Percentiles rank a stretch among this genome's conserved stretches.
These are phyloP conservation scores for Tromatobia lineatoria DNA, from an alignment of 2,888 invertebrate genomes.

Conservation along the genomic window DNA sequence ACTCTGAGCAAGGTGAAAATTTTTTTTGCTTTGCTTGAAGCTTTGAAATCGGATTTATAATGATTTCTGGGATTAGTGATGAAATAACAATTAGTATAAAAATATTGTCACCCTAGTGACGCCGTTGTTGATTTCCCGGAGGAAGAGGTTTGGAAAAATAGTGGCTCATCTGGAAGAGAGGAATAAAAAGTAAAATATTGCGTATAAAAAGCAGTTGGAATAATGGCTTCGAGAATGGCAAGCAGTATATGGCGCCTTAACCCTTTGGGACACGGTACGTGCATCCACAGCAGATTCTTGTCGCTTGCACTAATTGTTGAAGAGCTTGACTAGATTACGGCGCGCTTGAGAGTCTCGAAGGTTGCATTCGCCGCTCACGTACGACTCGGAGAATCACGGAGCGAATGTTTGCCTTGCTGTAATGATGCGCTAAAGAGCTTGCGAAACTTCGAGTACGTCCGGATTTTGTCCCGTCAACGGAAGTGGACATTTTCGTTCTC, in stretches of 20 bases:
- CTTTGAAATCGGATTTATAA: no score
- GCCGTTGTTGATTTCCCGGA: background rate
- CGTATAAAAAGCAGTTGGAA: background rate
- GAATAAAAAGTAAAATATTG: background rate
- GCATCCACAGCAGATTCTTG: slow-evolving; percentile 2
- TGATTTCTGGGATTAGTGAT: no score
- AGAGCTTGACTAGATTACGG: slow-evolving; percentile 1
- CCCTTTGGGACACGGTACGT: slow-evolving; percentile 54
- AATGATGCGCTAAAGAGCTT: slow-evolving; percentile 21
- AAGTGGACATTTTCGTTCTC: background rate
- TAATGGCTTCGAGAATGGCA: slow-evolving; percentile 47
- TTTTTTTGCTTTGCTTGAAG: no score
- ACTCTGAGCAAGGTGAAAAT: no score
- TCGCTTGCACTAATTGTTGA: slow-evolving; percentile 16
- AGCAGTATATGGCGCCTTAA: slow-evolving; percentile 27
- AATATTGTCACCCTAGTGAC: slow-evolving; percentile 4
- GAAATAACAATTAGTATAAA: no score
- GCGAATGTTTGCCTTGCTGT: slow-evolving; percentile 4
- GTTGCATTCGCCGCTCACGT: background rate
- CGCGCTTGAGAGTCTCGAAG: slow-evolving; percentile 4
- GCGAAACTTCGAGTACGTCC: slow-evolving; percentile 6
- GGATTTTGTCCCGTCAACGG: slow-evolving; percentile 10
- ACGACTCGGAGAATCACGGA: background rate
- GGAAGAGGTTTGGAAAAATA: background rate
- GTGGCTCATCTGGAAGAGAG: background rate